Percentiles rank a stretch among this genome's conserved stretches.
phyloP scores from a whole-genome alignment of 2,113 vertebrate genomes.

The Ibidorhyncha struthersii region DNA sequence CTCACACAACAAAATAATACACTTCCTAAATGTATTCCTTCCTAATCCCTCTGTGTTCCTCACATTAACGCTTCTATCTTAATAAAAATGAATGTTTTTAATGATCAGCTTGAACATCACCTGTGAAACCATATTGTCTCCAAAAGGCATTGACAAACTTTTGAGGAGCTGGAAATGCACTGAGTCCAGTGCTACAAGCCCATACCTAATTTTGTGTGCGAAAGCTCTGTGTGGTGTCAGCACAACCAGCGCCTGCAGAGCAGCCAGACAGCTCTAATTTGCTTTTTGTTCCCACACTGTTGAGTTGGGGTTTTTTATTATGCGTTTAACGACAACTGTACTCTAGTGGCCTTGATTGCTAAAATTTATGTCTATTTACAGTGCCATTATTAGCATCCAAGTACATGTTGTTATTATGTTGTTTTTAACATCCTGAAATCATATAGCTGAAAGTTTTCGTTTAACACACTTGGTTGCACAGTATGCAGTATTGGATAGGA shows the following conservation, averaged over 20 bases:
- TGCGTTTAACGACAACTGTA: not conserved
- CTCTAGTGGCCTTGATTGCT: conserved; percentile 19
- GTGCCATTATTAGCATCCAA: not conserved
- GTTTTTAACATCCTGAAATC: conserved; percentile 22
- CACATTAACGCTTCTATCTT: not conserved
- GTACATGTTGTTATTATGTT: conserved; percentile 15
- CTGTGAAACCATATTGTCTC: not conserved
- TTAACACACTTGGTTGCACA: conserved; percentile 8
- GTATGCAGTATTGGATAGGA: not conserved
- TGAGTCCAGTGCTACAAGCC: not conserved
- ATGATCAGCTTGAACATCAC: not conserved
- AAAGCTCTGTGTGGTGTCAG: not conserved
- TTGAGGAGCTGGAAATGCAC: not conserved
- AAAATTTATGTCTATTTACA: conserved; percentile 26
- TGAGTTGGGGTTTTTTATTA: not conserved
- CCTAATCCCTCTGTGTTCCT: not conserved
- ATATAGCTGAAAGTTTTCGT: not conserved
- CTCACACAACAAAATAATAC: not conserved
- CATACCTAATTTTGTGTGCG: not conserved
- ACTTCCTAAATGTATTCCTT: not conserved
- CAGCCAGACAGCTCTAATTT: not conserved
- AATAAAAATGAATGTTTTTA: not conserved
- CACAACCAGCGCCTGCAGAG: not conserved
- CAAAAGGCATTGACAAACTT: not conserved
- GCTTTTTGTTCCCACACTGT: not conserved